phyloP scores from a whole-genome alignment of 2,888 invertebrate genomes.

The Sesamia inferens region DNA sequence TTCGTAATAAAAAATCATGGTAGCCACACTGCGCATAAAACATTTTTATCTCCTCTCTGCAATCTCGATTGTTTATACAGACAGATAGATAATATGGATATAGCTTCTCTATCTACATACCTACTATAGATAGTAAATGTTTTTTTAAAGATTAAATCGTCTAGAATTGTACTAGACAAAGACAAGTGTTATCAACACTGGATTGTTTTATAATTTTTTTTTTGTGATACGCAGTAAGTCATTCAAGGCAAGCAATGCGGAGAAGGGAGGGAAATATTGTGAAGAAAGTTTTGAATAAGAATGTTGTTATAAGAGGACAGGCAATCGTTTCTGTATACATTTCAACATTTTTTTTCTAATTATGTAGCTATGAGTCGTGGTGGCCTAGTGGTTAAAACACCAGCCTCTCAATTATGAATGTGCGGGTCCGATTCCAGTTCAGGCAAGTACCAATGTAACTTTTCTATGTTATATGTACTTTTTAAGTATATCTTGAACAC shows the following conservation, averaged over 20 bases:
- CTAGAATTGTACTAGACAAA: constrained; percentile 10
- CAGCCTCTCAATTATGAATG: too few species aligned
- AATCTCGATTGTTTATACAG: constrained; percentile 21
- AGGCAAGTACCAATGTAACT: too few species aligned
- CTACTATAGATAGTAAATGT: constrained; percentile 4
- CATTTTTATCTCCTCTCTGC: constrained; percentile 13
- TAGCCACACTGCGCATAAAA: constrained; percentile 14
- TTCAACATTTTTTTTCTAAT: too few species aligned
- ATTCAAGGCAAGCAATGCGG: neutral
- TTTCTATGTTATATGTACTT: too few species aligned
- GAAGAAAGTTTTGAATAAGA: neutral
- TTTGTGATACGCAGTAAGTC: constrained; percentile 2
- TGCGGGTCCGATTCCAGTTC: too few species aligned
- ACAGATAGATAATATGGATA: constrained; percentile 11
- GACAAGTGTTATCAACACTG: constrained; percentile 1
- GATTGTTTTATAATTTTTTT: neutral
- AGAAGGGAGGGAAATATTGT: neutral
- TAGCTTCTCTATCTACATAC: neutral
- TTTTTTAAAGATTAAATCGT: constrained; percentile 30
- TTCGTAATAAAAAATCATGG: too few species aligned
- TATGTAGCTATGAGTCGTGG: too few species aligned
- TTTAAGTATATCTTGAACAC: too few species aligned
- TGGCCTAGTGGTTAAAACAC: too few species aligned
- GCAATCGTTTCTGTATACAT: too few species aligned
- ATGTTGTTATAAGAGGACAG: neutral